Evolutionary conservation across 2,888 invertebrate genomes (phyloP), one percentile per base, ranked within the genome.

Genomic region (Ametastegia equiseti): DNA sequence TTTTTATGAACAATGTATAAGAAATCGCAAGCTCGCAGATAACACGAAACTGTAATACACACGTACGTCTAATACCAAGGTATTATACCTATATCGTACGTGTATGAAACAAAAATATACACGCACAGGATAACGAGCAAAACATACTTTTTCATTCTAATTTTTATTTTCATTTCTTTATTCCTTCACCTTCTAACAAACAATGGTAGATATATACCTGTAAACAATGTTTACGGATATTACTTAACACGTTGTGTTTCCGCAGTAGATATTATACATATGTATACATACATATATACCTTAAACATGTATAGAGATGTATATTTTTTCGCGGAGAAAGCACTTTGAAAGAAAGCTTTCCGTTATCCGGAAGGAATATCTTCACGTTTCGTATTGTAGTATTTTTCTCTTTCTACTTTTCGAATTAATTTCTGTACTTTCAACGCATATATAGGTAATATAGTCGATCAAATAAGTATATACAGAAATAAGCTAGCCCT

Each of bases 201-300:
- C 33, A 65, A 65, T 36, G 9, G 30, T 27, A 33, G 4, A 63
- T n/a, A n/a, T n/a, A n/a, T n/a, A n/a, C n/a, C n/a, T n/a, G 23
- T 27, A 27, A 67, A 67, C n/a, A 67, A 39, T 19, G 67, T 67
- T 67, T 67, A 67, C 67, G 39, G 23, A 67, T 67, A 23, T 67
- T 67, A 67, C 23, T 67, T 19, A 67, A 39, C 39, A 36, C 19
- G 19, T 67, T 9, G 19, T 7, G 39, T 67, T 67, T 67, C 36
- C 39, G 67, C 63, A 33, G 33, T 30, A 33, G 5, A 11, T 1
- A 57, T 6, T 23, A 57, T 13, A n/a, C 2, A 50, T 50, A 50
- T 11, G 36, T 36, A 9, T 33, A 65, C 3, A 36, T 65, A 36
- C 36, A n/a, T 11, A 19, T 57, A 57, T 23, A 54, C 42, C 5